Evolutionary conservation across 2,888 invertebrate genomes (phyloP), one percentile per base, ranked within the genome.

Genomic region (Thyatira batis): DNA sequence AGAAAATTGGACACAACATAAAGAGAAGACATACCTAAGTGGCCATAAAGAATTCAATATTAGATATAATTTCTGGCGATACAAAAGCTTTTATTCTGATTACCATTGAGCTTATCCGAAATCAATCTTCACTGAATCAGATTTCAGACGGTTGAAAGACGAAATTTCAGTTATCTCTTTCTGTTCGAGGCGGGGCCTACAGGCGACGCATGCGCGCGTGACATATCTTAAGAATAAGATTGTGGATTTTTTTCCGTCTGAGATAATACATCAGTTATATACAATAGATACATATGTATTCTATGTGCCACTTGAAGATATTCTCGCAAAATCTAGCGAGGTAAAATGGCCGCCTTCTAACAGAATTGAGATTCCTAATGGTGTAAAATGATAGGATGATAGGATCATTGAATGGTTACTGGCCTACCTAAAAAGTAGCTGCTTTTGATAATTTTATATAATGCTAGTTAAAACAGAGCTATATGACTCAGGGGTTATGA

Each of bases 161-260:
- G 82, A 82, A 81, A 85, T 73, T 58, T 58, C 59, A 58, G 70
- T 76, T 74, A 76, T 90, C 91, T 81, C 85, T 80, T 75, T 91
- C 89, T 50, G 54, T 46, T 63, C 60, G 61, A 83, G 91, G 91
- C 88, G 91, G 73, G 78, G 90, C 84, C 78, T 80, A 56, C 50
- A 44, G 28, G 27, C 33, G 65, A 84, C 89, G 89, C 91, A 91
- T 89, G 91, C 91, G 84, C 80, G 70, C 45, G 58, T 33, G 27
- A 55, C 50, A 64, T 65, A 80, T 86, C 89, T 89, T 87, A 87
- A 90, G 89, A 89, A 87, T 85, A 89, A 89, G 89, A 88, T 71
- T 65, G 70, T 74, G 69, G 74, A 74, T 79, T 82, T 48, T 85
- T 84, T 82, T 84, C 83, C 77, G 61, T 74, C 73, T 76, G 68